Percentiles rank a stretch among this genome's conserved stretches.
phyloP scores from a whole-genome alignment of 2,113 vertebrate species.

The Sterna hirundo region DNA sequence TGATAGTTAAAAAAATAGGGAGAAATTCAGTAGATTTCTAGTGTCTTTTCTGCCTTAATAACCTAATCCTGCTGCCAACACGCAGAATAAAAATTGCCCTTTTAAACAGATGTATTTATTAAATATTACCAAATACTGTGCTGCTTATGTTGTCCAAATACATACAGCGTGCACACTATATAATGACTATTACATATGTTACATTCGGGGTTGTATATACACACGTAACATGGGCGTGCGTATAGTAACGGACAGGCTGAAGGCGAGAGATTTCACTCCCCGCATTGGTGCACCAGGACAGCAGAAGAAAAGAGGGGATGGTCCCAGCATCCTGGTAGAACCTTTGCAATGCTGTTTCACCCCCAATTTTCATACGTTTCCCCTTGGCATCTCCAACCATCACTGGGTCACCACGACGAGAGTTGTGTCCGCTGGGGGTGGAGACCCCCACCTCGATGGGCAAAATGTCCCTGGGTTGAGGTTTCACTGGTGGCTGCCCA shows the following conservation, averaged over 20 bases:
- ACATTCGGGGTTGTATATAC: background rate
- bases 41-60: background rate
- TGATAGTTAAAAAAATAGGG: background rate
- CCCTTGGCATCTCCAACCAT: background rate
- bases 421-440: background rate
- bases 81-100: background rate
- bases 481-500: background rate
- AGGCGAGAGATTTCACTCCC: background rate
- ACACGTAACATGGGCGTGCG: accelerated
- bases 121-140: background rate
- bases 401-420: accelerated
- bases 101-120: slow-evolving; percentile 1
- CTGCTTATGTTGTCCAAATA: background rate
- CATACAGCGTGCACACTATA: accelerated
- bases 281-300: accelerated
- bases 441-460: accelerated
- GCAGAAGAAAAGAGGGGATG: background rate
- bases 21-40: background rate
- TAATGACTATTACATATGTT: accelerated
- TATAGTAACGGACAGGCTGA: background rate
- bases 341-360: background rate
- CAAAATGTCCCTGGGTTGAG: background rate
- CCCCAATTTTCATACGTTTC: background rate
- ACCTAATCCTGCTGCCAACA: background rate
- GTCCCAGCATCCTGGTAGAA: background rate